Evolutionary conservation across 2,888 invertebrate genomes (phyloP).

Genomic region (Drosophila algonquin): DNA sequence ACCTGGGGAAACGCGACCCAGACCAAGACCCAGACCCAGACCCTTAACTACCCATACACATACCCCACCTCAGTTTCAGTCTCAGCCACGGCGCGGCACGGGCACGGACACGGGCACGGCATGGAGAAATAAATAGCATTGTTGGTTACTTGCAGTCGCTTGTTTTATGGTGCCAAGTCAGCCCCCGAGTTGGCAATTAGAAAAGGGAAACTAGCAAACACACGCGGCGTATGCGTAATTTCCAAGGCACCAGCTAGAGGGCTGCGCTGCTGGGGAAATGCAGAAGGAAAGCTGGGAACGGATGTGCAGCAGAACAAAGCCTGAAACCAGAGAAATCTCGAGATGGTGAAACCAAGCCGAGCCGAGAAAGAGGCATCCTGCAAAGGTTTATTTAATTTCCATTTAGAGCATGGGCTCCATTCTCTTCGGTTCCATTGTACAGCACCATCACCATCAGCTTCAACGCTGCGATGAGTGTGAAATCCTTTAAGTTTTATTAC

Average conservation of each 20-base stretch:
- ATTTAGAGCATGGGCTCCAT: not conserved
- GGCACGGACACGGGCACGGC: not conserved
- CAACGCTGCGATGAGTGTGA: not conserved
- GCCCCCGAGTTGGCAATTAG: conserved; percentile 34
- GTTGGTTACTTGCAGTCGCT: conserved; percentile 43
- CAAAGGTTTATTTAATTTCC: not conserved
- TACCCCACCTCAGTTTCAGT: not conserved
- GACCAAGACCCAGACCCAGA: conserved; percentile 2
- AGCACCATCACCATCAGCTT: too few relatives aligned
- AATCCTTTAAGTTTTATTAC: conserved; percentile 27
- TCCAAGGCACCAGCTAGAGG: conserved; percentile 7
- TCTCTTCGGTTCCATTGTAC: conserved; percentile 2
- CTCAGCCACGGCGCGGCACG: too few relatives aligned
- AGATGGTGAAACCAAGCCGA: not conserved
- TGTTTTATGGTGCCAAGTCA: conserved; percentile 24
- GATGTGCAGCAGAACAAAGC: not conserved
- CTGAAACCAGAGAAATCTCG: not conserved
- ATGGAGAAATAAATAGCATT: conserved; percentile 37
- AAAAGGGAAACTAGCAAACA: conserved; percentile 46
- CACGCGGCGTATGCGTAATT: conserved; percentile 59
- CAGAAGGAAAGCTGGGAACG: not conserved
- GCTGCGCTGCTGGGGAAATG: not conserved
- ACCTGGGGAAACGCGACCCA: conserved; percentile 25
- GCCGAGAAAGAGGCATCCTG: too few relatives aligned
- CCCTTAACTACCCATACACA: not conserved